Percentiles rank a stretch among this genome's conserved stretches.
Evolutionary conservation across 1,140 invertebrate species (phyloP).

Genomic region (Pentalonia nigronervosa): DNA sequence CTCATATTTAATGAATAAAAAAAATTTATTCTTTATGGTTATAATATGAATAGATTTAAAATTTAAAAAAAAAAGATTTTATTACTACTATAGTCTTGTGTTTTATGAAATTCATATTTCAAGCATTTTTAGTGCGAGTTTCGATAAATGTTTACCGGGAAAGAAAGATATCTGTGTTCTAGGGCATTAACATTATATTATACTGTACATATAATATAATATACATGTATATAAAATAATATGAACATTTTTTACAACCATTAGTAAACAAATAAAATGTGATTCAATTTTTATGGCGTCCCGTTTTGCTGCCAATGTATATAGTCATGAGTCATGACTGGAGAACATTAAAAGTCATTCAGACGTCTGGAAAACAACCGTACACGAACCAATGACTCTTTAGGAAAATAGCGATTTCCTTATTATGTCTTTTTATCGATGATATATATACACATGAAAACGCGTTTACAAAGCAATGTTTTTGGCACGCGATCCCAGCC

Average conservation of each 20-base stretch:
- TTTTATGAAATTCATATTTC: background rate
- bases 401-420: constrained; percentile 28
- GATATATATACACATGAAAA: background rate
- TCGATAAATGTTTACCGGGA: background rate
- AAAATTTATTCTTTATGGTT: background rate
- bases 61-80: background rate
- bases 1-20: no score
- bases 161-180: constrained; percentile 8
- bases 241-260: background rate
- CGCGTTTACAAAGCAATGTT: background rate
- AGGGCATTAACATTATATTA: constrained; percentile 20
- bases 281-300: constrained; percentile 49
- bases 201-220: background rate
- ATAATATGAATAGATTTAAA: background rate
- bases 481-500: constrained; percentile 52
- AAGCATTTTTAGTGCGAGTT: background rate
- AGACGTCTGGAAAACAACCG: constrained; percentile 38
- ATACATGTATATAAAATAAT: background rate
- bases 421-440: constrained; percentile 48
- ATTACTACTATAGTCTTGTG: background rate
- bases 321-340: constrained; percentile 36
- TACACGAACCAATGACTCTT: constrained; percentile 25
- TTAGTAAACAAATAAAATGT: constrained; percentile 45
- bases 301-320: constrained; percentile 29
- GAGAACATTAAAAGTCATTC: constrained; percentile 45